These are phyloP conservation scores for Gouania willdenowi DNA, from an alignment of 2,797 vertebrate species.

Conservation along the genomic window DNA sequence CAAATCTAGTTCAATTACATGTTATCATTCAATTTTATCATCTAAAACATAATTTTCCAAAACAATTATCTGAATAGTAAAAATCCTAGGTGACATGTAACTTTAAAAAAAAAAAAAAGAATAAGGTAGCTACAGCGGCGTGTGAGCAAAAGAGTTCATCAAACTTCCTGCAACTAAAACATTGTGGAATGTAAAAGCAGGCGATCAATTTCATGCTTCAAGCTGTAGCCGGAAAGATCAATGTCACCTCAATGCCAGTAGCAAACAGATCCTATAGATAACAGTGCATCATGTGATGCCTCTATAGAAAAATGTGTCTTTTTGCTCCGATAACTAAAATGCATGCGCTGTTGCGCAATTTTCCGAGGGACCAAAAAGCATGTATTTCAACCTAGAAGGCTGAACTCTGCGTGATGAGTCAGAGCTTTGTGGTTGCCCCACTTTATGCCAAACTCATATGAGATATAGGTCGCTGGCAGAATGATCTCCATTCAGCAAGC, in stretches of 20 bases:
- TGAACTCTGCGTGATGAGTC: conserved; percentile 51
- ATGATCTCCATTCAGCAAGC: conserved; percentile 20
- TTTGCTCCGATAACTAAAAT: conserved; percentile 7
- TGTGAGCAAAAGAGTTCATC: too few relatives aligned
- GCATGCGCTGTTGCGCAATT: conserved; percentile 8
- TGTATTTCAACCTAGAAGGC: conserved; percentile 30
- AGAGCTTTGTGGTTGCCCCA: conserved; percentile 41
- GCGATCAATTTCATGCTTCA: conserved; percentile 35
- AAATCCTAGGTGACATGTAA: not conserved
- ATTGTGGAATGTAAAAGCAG: conserved; percentile 30
- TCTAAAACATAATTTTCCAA: too few relatives aligned
- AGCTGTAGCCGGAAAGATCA: conserved; percentile 32
- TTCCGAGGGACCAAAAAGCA: conserved; percentile 8
- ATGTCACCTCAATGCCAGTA: conserved; percentile 17
- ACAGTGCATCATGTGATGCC: conserved; percentile 13
- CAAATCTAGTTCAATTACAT: too few relatives aligned
- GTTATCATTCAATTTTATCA: too few relatives aligned
- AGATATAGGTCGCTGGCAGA: conserved; percentile 56
- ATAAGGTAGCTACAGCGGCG: too few relatives aligned
- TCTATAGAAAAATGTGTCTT: conserved; percentile 3
- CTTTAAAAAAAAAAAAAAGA: too few relatives aligned
- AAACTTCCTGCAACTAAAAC: not conserved
- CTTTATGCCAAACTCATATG: conserved; percentile 48
- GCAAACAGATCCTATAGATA: conserved; percentile 21
- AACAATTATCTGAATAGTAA: too few relatives aligned